A percentile compares a stretch with the other conserved stretches of the same genome.
phyloP scores from a whole-genome alignment of 2,113 vertebrate species.

The Miniopterus natalensis region DNA sequence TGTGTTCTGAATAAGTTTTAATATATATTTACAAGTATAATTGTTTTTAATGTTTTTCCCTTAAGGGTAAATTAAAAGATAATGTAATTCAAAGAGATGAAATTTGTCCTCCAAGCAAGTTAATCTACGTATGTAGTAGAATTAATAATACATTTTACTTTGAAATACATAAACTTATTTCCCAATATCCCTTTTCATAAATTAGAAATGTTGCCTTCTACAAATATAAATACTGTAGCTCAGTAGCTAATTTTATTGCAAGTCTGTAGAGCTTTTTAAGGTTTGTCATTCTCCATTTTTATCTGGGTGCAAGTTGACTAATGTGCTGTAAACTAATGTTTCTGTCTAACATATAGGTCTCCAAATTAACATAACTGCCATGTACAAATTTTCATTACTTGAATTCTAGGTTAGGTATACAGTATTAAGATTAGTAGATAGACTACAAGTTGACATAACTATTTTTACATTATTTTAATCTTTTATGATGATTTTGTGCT shows the following conservation, averaged over 20 bases:
- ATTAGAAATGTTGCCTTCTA: slow-evolving; percentile 70
- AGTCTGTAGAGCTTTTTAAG: neutral
- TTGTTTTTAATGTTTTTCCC: slow-evolving; percentile 73
- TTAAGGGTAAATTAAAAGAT: slow-evolving; percentile 71
- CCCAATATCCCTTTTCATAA: slow-evolving; percentile 63
- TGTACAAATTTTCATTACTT: neutral
- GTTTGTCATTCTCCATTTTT: neutral
- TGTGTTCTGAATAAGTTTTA: slow-evolving; percentile 61
- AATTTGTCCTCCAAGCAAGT: slow-evolving; percentile 67
- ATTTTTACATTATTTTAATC: neutral
- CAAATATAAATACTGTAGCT: slow-evolving; percentile 27
- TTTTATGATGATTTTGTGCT: neutral
- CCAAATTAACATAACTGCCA: neutral
- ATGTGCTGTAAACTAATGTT: neutral
- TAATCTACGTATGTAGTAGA: slow-evolving; percentile 72
- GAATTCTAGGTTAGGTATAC: neutral
- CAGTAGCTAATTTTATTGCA: neutral
- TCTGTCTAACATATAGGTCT: neutral
- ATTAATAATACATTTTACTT: slow-evolving; percentile 78
- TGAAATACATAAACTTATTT: slow-evolving; percentile 71
- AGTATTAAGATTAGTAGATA: neutral
- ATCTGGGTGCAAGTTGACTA: neutral
- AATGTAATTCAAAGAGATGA: slow-evolving; percentile 64
- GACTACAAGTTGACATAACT: neutral
- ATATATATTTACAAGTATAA: slow-evolving; percentile 77